Evolutionary conservation across 2,888 invertebrate species (phyloP), one percentile per base, ranked within the genome.

Genomic region (Polydrusus tereticollis): DNA sequence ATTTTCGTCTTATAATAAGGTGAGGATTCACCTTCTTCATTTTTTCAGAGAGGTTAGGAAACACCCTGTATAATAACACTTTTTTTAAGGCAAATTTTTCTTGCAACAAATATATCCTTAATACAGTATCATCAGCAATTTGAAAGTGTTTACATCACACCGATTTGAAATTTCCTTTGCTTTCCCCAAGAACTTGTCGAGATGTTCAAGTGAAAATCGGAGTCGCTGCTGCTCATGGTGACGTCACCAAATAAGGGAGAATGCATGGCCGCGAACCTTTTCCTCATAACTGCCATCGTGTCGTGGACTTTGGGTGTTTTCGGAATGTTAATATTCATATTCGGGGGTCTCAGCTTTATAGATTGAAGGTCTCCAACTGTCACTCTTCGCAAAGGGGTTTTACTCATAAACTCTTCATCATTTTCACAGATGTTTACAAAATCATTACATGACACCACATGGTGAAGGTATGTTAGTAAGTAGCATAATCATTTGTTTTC

Each of bases 231-330:
- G 18, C n/a, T 36, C 38, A 36, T 10, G 5, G 26, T n/a, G 33
- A 23, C 50, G 26, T 69, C 68, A 14, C 21, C 33, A 59, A 58
- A 21, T 7, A 63, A 26, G 0, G 82, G 80, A 5, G 80, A 79
- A 70, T 81, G 80, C 78, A 81, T 80, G 2, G 79, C 82, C 1
- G 80, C 78, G 60, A 80, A 82, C 23, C 81, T 74, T 70, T 65
- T 78, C 63, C 78, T 77, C 50, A 81, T 71, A 58, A 81, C 78
- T 6, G 74, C 76, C 63, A 80, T 76, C 69, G 81, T 76, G 47
- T 82, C 80, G 59, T 75, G 72, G 3, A 80, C 76, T 62, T 81
- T 80, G 0, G 77, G 74, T 20, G 76, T 75, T 58, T 74, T 76
- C 6, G 74, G 60, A n/a, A 43, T 43, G 33, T 59, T 75, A 7